Evolutionary conservation across 1,140 invertebrate species (phyloP).

Genomic region (Caenorhabditis latens): DNA sequence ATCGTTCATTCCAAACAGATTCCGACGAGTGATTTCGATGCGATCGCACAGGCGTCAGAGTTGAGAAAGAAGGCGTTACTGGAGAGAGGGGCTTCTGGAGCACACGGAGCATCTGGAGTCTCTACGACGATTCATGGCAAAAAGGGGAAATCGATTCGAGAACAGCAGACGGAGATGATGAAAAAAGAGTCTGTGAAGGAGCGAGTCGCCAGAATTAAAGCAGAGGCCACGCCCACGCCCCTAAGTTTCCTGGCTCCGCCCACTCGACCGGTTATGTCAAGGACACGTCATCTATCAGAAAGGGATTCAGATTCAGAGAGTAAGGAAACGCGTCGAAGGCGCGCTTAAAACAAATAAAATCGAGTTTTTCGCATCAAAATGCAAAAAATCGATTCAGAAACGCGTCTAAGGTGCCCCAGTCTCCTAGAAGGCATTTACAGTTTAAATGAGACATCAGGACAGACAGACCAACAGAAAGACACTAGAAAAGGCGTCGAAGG

Average conservation of each 20-base stretch:
- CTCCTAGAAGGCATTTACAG: too few relatives aligned
- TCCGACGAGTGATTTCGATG: slow-evolving; percentile 1
- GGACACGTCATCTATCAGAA: too few relatives aligned
- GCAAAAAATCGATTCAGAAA: too few relatives aligned
- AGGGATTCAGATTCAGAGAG: too few relatives aligned
- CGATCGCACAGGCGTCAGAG: background rate
- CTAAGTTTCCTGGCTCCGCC: background rate
- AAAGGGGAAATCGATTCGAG: slow-evolving; percentile 16
- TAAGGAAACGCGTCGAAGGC: too few relatives aligned
- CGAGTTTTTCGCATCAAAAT: too few relatives aligned
- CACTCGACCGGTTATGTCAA: too few relatives aligned
- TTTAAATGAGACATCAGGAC: too few relatives aligned
- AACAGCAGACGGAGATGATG: slow-evolving; percentile 29
- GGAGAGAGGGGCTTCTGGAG: background rate
- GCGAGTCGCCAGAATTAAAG: background rate
- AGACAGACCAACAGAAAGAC: too few relatives aligned
- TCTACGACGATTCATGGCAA: slow-evolving; percentile 8
- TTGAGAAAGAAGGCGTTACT: background rate
- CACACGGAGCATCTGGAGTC: background rate
- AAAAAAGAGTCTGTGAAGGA: slow-evolving; percentile 24
- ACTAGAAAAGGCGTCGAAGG: too few relatives aligned
- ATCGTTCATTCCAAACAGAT: background rate
- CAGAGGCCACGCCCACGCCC: background rate
- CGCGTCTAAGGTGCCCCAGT: too few relatives aligned
- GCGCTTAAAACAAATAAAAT: too few relatives aligned